Percentiles rank a stretch among this genome's conserved stretches.
These are phyloP conservation scores for Neotoma lepida DNA, from an alignment of 2,113 vertebrate genomes.

Conservation along the genomic window DNA sequence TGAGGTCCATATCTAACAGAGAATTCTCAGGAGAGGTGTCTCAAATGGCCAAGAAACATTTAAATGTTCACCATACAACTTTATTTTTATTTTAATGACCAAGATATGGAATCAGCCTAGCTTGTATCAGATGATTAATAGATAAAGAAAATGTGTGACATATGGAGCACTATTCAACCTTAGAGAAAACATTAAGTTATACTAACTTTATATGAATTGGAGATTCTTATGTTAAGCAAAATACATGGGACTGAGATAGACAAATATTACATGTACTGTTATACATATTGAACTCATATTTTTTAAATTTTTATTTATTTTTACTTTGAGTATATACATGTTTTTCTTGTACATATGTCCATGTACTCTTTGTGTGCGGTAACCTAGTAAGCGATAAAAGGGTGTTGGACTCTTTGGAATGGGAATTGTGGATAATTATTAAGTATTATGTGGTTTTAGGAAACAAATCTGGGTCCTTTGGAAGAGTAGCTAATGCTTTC, in stretches of 20 bases:
- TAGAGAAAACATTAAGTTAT: neutral
- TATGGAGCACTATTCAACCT: neutral
- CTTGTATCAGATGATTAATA: neutral
- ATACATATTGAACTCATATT: neutral
- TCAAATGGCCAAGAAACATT: too few species aligned
- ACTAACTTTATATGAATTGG: neutral
- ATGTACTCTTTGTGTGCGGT: accelerated
- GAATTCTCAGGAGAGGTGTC: too few species aligned
- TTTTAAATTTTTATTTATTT: neutral
- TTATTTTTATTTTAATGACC: neutral
- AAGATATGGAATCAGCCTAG: neutral
- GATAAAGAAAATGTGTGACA: neutral
- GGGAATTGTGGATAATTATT: neutral
- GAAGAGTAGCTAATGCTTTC: neutral
- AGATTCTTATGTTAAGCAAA: neutral
- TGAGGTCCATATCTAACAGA: too few species aligned
- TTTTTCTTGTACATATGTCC: neutral
- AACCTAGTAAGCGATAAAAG: neutral
- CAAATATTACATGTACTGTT: neutral
- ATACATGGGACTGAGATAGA: neutral
- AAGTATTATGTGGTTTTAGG: neutral
- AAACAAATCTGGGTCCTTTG: neutral
- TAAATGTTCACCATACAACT: too few species aligned
- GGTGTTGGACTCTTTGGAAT: neutral
- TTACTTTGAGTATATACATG: neutral